Evolutionary conservation across 2,888 invertebrate genomes (phyloP).

Genomic region (Catocala nupta): DNA sequence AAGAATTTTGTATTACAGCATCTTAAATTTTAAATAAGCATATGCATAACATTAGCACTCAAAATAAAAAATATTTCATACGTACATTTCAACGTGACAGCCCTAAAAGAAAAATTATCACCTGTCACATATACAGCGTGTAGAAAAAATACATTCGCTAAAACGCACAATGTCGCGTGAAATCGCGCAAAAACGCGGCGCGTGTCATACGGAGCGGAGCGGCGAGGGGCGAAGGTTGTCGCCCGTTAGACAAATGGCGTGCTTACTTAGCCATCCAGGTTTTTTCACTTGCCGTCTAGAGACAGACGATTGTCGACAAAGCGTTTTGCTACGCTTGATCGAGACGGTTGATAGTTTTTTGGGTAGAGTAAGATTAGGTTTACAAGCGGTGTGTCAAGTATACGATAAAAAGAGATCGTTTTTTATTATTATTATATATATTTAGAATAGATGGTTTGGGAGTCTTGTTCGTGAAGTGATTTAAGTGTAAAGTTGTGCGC

Average conservation of each 20-base stretch:
- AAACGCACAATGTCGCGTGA: conserved; percentile 48
- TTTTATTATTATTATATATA: not conserved
- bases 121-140: conserved; percentile 51
- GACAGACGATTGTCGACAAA: conserved; percentile 23
- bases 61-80: too few relatives aligned
- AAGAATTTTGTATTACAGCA: too few relatives aligned
- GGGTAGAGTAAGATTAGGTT: not conserved
- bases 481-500: too few relatives aligned
- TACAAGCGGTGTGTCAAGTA: not conserved
- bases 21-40: too few relatives aligned
- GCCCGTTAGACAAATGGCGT: conserved; percentile 56
- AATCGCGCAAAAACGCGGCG: conserved; percentile 47
- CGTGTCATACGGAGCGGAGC: conserved; percentile 18
- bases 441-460: too few relatives aligned
- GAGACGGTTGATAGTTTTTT: conserved; percentile 19
- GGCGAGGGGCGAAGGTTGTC: conserved; percentile 32
- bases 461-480: too few relatives aligned
- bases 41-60: too few relatives aligned
- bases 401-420: not conserved
- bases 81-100: conserved; percentile 3
- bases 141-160: conserved; percentile 51
- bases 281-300: conserved; percentile 41
- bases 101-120: conserved; percentile 45
- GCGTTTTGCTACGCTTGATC: conserved; percentile 24
- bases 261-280: conserved; percentile 55